Conservation (phyloP, 2,888 invertebrate species). For the Cephus nigrinus region DNA sequence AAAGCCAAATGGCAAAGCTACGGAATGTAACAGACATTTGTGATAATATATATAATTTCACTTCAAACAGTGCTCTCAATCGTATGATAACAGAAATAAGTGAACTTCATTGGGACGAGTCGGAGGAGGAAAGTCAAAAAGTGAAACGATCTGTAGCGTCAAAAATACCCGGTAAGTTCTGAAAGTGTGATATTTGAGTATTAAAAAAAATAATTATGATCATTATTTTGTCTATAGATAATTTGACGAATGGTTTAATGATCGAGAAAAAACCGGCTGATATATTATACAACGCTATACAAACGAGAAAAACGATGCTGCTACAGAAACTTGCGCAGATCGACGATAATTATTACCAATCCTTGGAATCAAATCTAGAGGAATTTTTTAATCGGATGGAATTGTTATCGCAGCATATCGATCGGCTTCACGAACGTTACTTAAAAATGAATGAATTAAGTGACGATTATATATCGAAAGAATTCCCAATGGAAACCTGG, state of each 20-base stretch:
- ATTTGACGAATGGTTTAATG: neutral
- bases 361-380: slow-evolving; percentile 3
- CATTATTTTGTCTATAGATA: neutral
- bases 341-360: neutral
- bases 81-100: neutral
- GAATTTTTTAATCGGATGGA: slow-evolving; percentile 31
- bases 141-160: neutral
- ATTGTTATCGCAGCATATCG: slow-evolving; percentile 25
- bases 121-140: neutral
- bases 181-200: neutral
- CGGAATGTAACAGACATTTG: neutral
- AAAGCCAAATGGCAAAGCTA: neutral
- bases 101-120: neutral
- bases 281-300: neutral
- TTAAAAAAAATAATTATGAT: neutral
- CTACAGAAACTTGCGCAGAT: neutral
- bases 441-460: slow-evolving; percentile 25
- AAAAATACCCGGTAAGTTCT: neutral
- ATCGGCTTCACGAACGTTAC: slow-evolving; percentile 31
- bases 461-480: slow-evolving; percentile 37
- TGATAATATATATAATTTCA: neutral
- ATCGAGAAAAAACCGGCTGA: no score
- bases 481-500: slow-evolving; percentile 17
- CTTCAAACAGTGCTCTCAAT: neutral
- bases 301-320: neutral